Evolutionary conservation across 2,888 invertebrate genomes (phyloP).

Genomic region (Spilarctia lutea): DNA sequence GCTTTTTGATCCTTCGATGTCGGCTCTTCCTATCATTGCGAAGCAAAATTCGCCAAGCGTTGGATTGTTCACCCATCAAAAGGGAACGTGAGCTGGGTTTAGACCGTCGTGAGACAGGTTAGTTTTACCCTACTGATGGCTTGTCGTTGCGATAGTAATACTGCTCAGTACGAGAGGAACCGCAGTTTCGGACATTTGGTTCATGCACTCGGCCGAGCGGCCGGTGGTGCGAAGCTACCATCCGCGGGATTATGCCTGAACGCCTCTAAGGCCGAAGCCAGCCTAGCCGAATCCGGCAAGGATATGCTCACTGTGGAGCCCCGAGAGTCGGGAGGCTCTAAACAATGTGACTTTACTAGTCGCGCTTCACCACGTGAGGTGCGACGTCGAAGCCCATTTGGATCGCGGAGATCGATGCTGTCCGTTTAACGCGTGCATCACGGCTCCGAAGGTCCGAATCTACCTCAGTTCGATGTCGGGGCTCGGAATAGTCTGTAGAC

Average conservation of each 20-base stretch:
- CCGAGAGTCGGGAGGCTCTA: constrained; percentile 80
- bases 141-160: constrained; percentile 85
- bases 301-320: constrained; percentile 70
- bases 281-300: constrained; percentile 84
- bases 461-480: constrained; percentile 39
- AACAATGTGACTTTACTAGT: constrained; percentile 75
- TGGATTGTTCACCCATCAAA: constrained; percentile 90
- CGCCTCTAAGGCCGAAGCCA: constrained; percentile 77
- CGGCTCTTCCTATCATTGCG: constrained; percentile 92
- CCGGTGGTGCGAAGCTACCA: constrained; percentile 89
- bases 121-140: constrained; percentile 87
- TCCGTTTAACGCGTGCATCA: constrained; percentile 58
- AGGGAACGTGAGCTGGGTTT: constrained; percentile 89
- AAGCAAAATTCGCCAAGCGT: constrained; percentile 90
- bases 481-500: constrained; percentile 88
- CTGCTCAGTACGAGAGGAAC: constrained; percentile 86
- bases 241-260: constrained; percentile 84
- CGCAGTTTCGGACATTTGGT: constrained; percentile 87
- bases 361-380: constrained; percentile 63
- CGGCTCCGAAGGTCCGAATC: constrained; percentile 49
- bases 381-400: constrained; percentile 71
- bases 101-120: constrained; percentile 89
- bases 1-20: constrained; percentile 91
- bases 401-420: constrained; percentile 65
- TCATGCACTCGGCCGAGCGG: constrained; percentile 86